phyloP scores from a whole-genome alignment of 2,888 invertebrate species.

The Andrena dorsata region DNA sequence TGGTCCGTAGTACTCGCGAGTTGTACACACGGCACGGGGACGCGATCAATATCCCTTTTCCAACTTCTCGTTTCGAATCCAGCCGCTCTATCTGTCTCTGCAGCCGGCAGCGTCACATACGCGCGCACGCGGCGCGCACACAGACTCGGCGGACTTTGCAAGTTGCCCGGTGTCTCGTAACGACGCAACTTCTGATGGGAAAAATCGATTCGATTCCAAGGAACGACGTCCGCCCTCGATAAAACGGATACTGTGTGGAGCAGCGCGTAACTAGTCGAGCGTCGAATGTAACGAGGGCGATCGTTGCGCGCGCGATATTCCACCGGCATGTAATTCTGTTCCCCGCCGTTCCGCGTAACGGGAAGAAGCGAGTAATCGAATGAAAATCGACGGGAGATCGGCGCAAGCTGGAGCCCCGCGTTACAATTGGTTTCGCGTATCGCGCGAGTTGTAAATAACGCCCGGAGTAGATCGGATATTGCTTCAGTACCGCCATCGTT shows the following conservation, averaged over 20 bases:
- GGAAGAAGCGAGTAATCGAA: not conserved
- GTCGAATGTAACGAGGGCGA: constrained; percentile 36
- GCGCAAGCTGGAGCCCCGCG: constrained; percentile 2
- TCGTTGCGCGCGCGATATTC: constrained; percentile 18
- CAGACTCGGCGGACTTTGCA: constrained; percentile 27
- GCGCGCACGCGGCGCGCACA: constrained; percentile 8
- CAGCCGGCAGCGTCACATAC: constrained; percentile 25
- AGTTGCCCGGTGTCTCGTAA: constrained; percentile 36
- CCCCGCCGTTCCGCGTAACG: constrained; percentile 4
- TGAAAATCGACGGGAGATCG: constrained; percentile 16
- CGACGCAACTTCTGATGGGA: constrained; percentile 44
- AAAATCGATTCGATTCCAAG: constrained; percentile 43
- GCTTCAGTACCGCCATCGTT: constrained; percentile 14
- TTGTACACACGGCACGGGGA: constrained; percentile 50
- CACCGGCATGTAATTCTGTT: constrained; percentile 14
- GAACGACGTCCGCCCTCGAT: constrained; percentile 37
- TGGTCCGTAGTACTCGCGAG: constrained; percentile 50
- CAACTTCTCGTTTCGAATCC: constrained; percentile 79
- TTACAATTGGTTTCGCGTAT: constrained; percentile 26
- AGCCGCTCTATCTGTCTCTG: constrained; percentile 66
- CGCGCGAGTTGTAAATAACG: constrained; percentile 30
- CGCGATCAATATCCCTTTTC: constrained; percentile 81
- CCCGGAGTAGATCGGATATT: constrained; percentile 8
- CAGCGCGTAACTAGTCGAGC: constrained; percentile 33
- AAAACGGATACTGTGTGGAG: constrained; percentile 24